Percentiles rank a stretch among this genome's conserved stretches.
These are phyloP conservation scores for Ephydatia muelleri DNA, from an alignment of 37 sponge, comb jelly and placozoan species.

Conservation along the genomic window DNA sequence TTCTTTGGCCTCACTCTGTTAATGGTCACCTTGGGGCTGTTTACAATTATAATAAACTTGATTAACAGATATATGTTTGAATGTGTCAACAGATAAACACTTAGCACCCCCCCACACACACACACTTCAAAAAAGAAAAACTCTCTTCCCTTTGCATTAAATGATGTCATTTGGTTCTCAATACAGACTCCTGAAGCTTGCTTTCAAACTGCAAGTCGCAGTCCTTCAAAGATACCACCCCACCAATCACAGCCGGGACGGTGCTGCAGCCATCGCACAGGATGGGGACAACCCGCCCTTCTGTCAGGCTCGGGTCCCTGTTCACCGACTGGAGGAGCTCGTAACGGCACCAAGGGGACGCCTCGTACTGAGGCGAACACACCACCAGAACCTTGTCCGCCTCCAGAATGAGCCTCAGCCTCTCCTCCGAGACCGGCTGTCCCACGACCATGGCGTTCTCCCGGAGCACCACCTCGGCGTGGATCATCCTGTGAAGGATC, in stretches of 20 bases:
- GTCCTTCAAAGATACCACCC: slow-evolving; percentile 5
- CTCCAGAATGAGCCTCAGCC: slow-evolving; percentile 18
- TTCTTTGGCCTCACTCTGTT: too few relatives aligned
- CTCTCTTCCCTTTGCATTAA: too few relatives aligned
- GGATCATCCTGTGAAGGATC: slow-evolving; percentile 4
- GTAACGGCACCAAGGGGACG: slow-evolving; percentile 31
- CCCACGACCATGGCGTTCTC: slow-evolving; percentile 40
- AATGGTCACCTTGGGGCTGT: too few relatives aligned
- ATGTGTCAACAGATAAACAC: too few relatives aligned
- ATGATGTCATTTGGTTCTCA: too few relatives aligned
- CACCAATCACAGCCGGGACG: slow-evolving; percentile 13
- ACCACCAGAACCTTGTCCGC: slow-evolving; percentile 44
- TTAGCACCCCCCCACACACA: too few relatives aligned
- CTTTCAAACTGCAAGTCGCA: slow-evolving; percentile 4
- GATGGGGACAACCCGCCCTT: slow-evolving; percentile 39
- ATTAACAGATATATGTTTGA: too few relatives aligned
- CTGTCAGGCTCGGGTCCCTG: slow-evolving; percentile 8
- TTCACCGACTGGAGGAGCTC: slow-evolving; percentile 37
- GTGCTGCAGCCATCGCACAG: slow-evolving; percentile 3
- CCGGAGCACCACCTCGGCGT: slow-evolving; percentile 9
- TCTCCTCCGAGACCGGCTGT: slow-evolving; percentile 16
- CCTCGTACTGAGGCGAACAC: slow-evolving; percentile 20
- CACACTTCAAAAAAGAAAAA: too few relatives aligned
- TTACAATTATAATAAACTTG: too few relatives aligned
- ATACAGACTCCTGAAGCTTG: background rate